Evolutionary conservation across 2,797 vertebrate species (phyloP), one percentile per base, ranked within the genome.

Genomic region (Lepus townsendii): DNA sequence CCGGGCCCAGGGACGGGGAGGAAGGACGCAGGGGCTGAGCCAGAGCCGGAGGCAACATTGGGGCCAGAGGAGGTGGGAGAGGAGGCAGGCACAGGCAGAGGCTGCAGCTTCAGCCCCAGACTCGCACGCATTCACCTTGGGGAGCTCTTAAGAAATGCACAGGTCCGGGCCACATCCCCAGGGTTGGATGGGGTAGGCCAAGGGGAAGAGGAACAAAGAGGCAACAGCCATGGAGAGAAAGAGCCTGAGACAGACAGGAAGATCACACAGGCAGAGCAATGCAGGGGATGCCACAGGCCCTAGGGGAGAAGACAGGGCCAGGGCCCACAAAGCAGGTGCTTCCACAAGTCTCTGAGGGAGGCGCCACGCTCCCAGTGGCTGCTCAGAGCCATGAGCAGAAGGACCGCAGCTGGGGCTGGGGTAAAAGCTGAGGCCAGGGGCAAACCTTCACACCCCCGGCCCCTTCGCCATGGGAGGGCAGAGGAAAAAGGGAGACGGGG

Each of bases 321-420:
- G 80, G 62, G 50, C 79, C 26, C 0, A 26, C 19, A n/a, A 80
- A 65, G 38, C 50, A 73, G 27, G 83, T 83, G 72, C 76, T 35
- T 38, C 71, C 32, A 66, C 38, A 47, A 0, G 30, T 32, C 73
- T 19, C 71, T 47, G 79, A 72, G n/a, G 42, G 92, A 90, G 83
- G 73, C 20, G 8, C 57, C 83, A 35, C 9, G 62, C 35, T 68
- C 83, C 88, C 54, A 47, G 60, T 2, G 19, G 69, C 83, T 75
- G 54, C 95, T 90, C 93, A 91, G 86, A 91, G 83, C 79, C 85
- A 84, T 77, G 75, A 30, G 52, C 76, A 75, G 54, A 83, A 83
- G 76, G 83, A 83, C 52, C 16, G 35, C 0, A 60, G 87, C 63
- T 38, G 72, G 89, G 24, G 47, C 75, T 82, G 66, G 75, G 65